Conservation (phyloP, 2,888 invertebrate genomes). For the Desoria tigrina region DNA sequence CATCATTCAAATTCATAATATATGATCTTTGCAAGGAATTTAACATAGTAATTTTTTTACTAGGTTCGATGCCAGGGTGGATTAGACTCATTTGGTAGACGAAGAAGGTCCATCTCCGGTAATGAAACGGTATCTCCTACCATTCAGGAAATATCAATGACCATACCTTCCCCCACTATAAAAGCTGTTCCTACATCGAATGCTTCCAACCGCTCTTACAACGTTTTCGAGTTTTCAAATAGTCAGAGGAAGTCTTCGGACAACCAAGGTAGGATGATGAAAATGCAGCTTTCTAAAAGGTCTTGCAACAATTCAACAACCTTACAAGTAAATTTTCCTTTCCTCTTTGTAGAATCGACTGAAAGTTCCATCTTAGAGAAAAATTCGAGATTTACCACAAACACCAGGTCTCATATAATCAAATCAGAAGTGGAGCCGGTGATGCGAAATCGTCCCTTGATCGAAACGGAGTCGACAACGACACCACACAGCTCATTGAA, state of each 20-base stretch:
- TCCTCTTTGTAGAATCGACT: background rate
- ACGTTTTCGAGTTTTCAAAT: constrained; percentile 44
- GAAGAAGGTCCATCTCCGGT: constrained; percentile 51
- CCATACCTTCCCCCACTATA: constrained; percentile 44
- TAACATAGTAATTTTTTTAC: too few species aligned
- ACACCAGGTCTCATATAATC: constrained; percentile 5
- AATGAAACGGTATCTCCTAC: constrained; percentile 47
- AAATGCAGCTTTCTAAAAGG: too few species aligned
- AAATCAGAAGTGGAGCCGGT: constrained; percentile 4
- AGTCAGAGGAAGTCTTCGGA: constrained; percentile 7
- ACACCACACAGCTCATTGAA: background rate
- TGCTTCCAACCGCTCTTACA: constrained; percentile 36
- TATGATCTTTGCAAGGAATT: too few species aligned
- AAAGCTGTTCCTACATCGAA: constrained; percentile 23
- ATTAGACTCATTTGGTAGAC: constrained; percentile 56
- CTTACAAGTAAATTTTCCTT: constrained; percentile 31
- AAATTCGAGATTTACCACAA: background rate
- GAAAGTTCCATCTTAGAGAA: background rate
- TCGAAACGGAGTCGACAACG: background rate
- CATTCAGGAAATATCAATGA: constrained; percentile 40
- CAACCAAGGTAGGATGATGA: constrained; percentile 6
- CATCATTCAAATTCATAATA: constrained; percentile 20
- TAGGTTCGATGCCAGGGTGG: constrained; percentile 57
- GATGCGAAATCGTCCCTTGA: background rate
- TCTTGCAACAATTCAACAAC: too few species aligned